Evolutionary conservation across 2,113 vertebrate genomes (phyloP).

Genomic region (Motacilla tschutschensis): DNA sequence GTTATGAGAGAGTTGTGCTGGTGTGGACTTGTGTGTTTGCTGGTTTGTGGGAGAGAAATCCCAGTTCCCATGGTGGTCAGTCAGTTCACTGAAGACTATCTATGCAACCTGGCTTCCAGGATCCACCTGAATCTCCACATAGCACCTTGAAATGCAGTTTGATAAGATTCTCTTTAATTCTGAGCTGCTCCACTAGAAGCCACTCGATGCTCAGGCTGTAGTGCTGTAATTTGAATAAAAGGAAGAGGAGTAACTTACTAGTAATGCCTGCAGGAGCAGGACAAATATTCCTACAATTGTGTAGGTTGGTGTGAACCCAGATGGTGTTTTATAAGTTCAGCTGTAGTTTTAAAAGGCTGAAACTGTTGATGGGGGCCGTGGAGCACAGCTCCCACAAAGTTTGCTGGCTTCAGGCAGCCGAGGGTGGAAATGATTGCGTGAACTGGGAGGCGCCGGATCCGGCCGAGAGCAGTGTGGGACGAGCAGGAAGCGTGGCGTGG

Average conservation of each 20-base stretch:
- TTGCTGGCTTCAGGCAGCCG: neutral
- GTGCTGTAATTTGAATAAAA: neutral
- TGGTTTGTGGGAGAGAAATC: neutral
- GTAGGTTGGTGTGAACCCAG: neutral
- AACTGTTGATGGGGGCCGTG: fast-evolving
- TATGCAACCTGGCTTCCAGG: neutral
- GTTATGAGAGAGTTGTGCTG: neutral
- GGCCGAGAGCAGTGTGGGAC: neutral
- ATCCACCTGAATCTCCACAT: neutral
- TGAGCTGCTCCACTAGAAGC: neutral
- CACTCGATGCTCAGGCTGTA: neutral
- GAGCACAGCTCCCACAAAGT: neutral
- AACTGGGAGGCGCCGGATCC: neutral
- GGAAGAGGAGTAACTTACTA: neutral
- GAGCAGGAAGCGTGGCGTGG: constrained; percentile 9
- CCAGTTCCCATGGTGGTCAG: neutral
- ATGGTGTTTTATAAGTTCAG: neutral
- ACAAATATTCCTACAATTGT: neutral
- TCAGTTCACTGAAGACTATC: neutral
- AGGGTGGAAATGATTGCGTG: neutral
- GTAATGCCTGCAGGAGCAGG: neutral
- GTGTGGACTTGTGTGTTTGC: neutral
- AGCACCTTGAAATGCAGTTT: neutral
- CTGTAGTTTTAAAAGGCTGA: neutral
- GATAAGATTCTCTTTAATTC: neutral